These are phyloP conservation scores for Lophius americanus DNA, from an alignment of 2,797 vertebrate species.

Conservation along the genomic window DNA sequence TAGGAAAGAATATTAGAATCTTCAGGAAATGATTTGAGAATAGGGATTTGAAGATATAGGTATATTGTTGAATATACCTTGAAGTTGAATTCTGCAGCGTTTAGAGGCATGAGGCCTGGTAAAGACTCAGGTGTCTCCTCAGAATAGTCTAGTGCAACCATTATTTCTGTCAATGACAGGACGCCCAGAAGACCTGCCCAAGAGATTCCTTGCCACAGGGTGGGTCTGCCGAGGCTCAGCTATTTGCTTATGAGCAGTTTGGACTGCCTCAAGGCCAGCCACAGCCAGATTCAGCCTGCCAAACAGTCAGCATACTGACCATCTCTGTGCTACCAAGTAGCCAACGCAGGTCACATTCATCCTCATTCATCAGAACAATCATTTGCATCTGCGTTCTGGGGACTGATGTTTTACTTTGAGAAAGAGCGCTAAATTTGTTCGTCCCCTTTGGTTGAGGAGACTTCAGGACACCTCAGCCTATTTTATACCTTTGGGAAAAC, in stretches of 20 bases:
- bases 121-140: constrained; percentile 14
- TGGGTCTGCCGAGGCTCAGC: constrained; percentile 52
- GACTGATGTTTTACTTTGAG: constrained; percentile 6
- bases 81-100: background rate
- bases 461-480: too few species aligned
- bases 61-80: background rate
- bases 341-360: constrained; percentile 11
- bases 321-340: constrained; percentile 11
- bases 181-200: constrained; percentile 40
- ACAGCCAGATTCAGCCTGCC: constrained; percentile 35
- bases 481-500: too few species aligned
- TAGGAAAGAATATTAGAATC: too few species aligned
- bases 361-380: constrained; percentile 8
- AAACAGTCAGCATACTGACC: background rate
- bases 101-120: background rate
- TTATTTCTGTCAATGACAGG: constrained; percentile 30
- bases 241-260: constrained; percentile 76
- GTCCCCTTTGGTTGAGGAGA: background rate
- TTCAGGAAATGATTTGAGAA: constrained; percentile 25
- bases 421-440: background rate
- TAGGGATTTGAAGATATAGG: constrained; percentile 5
- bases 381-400: background rate
- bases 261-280: constrained; percentile 65
- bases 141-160: constrained; percentile 12
- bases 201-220: constrained; percentile 42